Evolutionary conservation across 2,113 vertebrate species (phyloP), one percentile per base, ranked within the genome.

Genomic region (Aspiorhynchus laticeps): DNA sequence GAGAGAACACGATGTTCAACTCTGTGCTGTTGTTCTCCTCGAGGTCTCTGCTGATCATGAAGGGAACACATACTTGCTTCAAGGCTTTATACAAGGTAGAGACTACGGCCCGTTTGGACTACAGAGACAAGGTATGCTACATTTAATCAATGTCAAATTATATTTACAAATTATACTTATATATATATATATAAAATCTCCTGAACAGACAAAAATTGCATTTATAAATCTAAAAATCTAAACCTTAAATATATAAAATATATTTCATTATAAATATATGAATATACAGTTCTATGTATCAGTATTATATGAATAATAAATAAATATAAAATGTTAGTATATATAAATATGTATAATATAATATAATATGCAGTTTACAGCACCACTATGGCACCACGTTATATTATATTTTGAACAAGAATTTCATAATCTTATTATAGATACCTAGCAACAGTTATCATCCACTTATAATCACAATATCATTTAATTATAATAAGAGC

Each of bases 21-120:
- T 79, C 41, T 85, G 6, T 14, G 31, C 0, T 51, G n/a, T n/a
- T 56, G 41, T 12, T 73, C 33, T 41, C 24, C 51, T 65, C 33
- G 33, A 99, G 98, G 98, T 99, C 91, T 99, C 98, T 83, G 97
- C 97, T 88, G 97, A 99, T 92, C 97, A 97, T 77, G 97, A 99
- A 90, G 98, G 98, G 78, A 96, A 96, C 91, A 98, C 97, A 24
- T 99, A 97, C 75, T 97, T 99, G 93, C 98, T 97, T 93, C 98
- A 99, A 96, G 98, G 98, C 91, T 97, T 97, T 86, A 98, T 99
- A 91, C 97, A 97, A 95, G 96, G 97, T 90, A 98, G 98, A 97
- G 98, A 99, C 93, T 99, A 97, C 82, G 98, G 98, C 78, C 97
- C 97, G 91, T 99, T 99, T 93, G 98, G 98, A 92, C 95, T 99